Evolutionary conservation across 2,113 vertebrate genomes (phyloP).

Genomic region (Enhydra lutris): DNA sequence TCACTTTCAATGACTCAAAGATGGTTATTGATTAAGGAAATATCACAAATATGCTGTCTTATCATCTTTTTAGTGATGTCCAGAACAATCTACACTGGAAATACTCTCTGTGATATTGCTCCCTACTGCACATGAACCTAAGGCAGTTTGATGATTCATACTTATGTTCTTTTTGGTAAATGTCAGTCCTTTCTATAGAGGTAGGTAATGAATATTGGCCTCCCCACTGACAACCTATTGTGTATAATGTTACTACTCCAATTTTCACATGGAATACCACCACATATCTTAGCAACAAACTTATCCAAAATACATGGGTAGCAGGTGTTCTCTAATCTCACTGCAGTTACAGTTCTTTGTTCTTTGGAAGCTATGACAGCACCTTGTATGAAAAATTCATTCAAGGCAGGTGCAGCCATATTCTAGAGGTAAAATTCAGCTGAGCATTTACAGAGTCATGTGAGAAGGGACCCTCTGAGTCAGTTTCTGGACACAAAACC

Average conservation of each 20-base stretch:
- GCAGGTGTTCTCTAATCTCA: neutral
- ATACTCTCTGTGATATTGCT: neutral
- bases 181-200: neutral
- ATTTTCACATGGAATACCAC: neutral
- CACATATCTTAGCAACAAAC: neutral
- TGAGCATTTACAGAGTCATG: neutral
- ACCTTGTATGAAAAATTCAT: neutral
- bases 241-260: neutral
- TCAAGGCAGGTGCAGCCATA: neutral
- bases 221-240: neutral
- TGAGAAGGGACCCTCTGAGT: neutral
- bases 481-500: neutral
- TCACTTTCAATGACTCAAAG: neutral
- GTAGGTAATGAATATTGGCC: neutral
- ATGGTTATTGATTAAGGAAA: neutral
- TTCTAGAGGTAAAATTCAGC: neutral
- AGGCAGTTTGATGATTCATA: neutral
- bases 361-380: neutral
- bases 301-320: neutral
- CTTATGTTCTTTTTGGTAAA: neutral
- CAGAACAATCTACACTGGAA: neutral
- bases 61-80: neutral
- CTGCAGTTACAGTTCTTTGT: neutral
- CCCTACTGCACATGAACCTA: neutral
- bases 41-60: neutral